Percentiles rank a stretch among this genome's conserved stretches.
These are phyloP conservation scores for Rhodophaea formosa DNA, from an alignment of 2,888 invertebrate species.

Conservation along the genomic window DNA sequence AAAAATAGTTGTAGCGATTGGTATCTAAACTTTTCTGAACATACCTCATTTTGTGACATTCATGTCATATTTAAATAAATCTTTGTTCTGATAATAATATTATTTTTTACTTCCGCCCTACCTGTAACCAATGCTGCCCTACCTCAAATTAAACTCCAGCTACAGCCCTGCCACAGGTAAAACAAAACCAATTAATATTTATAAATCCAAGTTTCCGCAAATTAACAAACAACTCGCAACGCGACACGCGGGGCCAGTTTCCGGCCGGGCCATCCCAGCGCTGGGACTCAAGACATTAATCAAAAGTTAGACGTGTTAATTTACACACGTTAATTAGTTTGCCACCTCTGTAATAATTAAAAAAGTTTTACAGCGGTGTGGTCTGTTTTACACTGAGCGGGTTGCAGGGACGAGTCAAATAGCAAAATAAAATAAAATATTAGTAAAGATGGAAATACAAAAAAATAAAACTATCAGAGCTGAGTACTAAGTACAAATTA, in stretches of 20 bases:
- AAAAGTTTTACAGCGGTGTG: slow-evolving; percentile 36
- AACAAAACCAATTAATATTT: background rate
- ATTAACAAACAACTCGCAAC: background rate
- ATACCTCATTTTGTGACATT: too few species aligned
- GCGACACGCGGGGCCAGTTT: background rate
- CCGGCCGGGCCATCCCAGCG: background rate
- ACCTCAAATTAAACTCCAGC: too few species aligned
- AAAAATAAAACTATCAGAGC: too few species aligned
- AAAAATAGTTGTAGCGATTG: too few species aligned
- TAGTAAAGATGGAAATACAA: too few species aligned
- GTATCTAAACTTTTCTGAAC: too few species aligned
- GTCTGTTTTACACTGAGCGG: background rate
- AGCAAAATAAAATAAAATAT: background rate
- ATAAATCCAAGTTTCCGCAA: background rate
- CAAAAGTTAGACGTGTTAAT: slow-evolving; percentile 35
- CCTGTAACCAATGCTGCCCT: too few species aligned
- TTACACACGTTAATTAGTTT: slow-evolving; percentile 51
- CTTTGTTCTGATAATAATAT: too few species aligned
- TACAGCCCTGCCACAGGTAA: too few species aligned
- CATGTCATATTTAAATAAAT: too few species aligned
- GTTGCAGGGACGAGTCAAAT: background rate
- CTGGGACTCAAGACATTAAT: slow-evolving; percentile 32
- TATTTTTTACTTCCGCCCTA: too few species aligned
- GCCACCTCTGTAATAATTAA: slow-evolving; percentile 51
- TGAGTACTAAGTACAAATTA: too few species aligned